Percentiles rank a stretch among this genome's conserved stretches.
Evolutionary conservation across 2,113 vertebrate genomes (phyloP).

Genomic region (Glaucidium brasilianum): DNA sequence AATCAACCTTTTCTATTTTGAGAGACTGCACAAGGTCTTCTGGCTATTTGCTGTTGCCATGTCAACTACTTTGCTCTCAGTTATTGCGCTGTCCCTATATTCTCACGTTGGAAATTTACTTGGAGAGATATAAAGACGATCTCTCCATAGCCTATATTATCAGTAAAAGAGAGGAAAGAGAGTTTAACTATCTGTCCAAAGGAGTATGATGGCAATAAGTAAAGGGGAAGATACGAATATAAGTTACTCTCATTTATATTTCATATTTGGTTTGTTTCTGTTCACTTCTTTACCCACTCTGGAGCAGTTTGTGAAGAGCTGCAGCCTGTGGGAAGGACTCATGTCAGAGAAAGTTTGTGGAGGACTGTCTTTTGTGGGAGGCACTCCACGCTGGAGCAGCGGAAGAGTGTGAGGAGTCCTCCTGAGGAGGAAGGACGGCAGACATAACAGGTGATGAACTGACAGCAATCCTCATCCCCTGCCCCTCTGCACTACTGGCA

Average conservation of each 20-base stretch:
- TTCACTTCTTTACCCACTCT: neutral
- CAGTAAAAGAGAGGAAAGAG: neutral
- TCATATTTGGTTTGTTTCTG: neutral
- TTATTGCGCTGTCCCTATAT: neutral
- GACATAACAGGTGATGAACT: too few species aligned
- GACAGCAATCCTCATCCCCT: too few species aligned
- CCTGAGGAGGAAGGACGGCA: too few species aligned
- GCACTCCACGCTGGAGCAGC: too few species aligned
- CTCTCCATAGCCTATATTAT: neutral
- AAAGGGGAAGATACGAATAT: neutral
- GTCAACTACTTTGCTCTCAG: neutral
- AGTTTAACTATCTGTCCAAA: neutral
- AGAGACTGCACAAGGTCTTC: neutral
- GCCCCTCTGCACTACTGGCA: too few species aligned
- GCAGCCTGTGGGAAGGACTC: too few species aligned
- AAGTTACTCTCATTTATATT: neutral
- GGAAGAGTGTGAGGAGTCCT: too few species aligned
- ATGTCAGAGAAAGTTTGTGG: too few species aligned
- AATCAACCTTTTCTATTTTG: neutral
- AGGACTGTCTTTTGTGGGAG: too few species aligned
- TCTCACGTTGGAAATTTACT: neutral
- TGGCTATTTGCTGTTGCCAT: conserved; percentile 37
- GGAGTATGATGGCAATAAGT: neutral
- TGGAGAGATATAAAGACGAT: neutral
- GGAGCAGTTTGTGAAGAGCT: too few species aligned